These are phyloP conservation scores for Streptopelia turtur DNA, from an alignment of 2,797 vertebrate genomes.

Conservation along the genomic window DNA sequence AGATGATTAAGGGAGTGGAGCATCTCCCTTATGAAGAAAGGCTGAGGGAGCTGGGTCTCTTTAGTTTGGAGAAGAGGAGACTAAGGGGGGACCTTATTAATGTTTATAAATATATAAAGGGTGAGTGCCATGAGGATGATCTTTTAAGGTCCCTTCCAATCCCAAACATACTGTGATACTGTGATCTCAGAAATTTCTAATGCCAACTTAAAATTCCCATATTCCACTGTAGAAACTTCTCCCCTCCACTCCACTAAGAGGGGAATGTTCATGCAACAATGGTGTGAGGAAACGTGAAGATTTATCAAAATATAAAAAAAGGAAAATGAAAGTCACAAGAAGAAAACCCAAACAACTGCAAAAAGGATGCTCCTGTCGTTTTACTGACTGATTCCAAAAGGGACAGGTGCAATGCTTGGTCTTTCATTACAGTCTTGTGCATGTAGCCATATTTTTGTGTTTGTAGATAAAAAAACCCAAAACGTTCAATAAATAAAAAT, in stretches of 20 bases:
- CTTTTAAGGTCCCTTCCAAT: no score
- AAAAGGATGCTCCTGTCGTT: neutral
- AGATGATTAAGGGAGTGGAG: no score
- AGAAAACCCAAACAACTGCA: neutral
- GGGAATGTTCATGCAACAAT: neutral
- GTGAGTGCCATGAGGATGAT: no score
- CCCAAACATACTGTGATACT: no score
- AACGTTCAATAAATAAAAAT: neutral
- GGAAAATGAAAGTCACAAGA: neutral
- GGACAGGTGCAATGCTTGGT: no score
- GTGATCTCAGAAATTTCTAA: neutral
- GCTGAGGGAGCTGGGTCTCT: no score
- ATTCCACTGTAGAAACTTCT: neutral
- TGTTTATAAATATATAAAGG: no score
- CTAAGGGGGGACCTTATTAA: no score
- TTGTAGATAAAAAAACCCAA: neutral
- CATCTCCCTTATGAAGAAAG: no score
- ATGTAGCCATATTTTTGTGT: neutral
- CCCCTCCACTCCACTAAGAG: neutral
- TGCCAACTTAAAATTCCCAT: neutral
- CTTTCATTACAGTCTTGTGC: no score
- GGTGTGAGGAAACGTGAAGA: neutral
- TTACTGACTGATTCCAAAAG: neutral
- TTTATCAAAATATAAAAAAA: neutral
- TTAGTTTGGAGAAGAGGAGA: no score